Evolutionary conservation across 2,113 vertebrate genomes (phyloP).

Genomic region (Melanotaenia duboulayi): DNA sequence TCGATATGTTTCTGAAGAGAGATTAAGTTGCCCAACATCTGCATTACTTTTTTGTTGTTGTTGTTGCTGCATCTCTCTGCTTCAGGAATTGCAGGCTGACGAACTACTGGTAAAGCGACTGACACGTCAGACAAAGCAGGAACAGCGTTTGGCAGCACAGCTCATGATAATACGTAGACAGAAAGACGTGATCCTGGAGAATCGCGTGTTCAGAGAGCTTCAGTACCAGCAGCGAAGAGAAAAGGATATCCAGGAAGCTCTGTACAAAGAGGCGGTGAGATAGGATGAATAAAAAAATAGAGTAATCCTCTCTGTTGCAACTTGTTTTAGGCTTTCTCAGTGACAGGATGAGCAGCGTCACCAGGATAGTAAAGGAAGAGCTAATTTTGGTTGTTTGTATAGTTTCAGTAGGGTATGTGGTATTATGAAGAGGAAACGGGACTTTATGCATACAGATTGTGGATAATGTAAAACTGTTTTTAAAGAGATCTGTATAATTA

Average conservation of each 20-base stretch:
- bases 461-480: too few relatives aligned
- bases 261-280: conserved; percentile 91
- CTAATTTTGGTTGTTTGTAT: conserved; percentile 7
- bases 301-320: conserved; percentile 17
- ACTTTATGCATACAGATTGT: not conserved
- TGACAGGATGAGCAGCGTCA: conserved; percentile 7
- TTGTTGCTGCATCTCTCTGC: not conserved
- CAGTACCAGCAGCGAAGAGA: conserved; percentile 89
- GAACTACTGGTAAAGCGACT: conserved; percentile 89
- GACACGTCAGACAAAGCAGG: conserved; percentile 91
- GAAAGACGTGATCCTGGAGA: conserved; percentile 90
- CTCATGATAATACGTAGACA: conserved; percentile 90
- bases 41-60: too few relatives aligned
- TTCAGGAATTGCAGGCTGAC: conserved; percentile 85
- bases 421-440: not conserved
- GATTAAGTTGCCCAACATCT: too few relatives aligned
- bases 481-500: too few relatives aligned
- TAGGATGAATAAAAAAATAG: conserved; percentile 36
- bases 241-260: conserved; percentile 89
- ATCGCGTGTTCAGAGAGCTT: conserved; percentile 90
- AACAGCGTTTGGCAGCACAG: conserved; percentile 88
- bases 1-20: too few relatives aligned
- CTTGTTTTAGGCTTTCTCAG: conserved; percentile 27
- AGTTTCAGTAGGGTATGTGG: conserved; percentile 10
- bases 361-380: not conserved